Base-by-base conservation (phyloP, 2,113 vertebrate species). In the Zootoca vivipara region DNA sequence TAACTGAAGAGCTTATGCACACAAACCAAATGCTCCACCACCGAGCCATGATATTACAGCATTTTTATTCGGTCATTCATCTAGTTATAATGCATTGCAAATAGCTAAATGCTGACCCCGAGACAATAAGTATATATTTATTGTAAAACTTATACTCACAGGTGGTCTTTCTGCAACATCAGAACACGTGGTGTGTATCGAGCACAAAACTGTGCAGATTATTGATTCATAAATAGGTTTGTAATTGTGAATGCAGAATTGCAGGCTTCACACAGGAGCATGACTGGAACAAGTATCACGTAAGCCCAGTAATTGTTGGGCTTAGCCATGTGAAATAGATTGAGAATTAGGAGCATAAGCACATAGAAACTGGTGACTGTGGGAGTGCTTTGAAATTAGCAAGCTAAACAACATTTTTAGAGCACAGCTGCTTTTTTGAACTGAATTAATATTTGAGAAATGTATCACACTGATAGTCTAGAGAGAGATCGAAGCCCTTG, bases 381-480 rank as follows among this genome's bases (percentile, higher is more conserved):
- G 73, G 73, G 73, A 40, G 35, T 26, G 7, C 73, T 26, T 22
- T 75, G 73, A 40, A 33, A 73, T 33, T 73, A 73, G 70, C n/a
- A 73, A 40, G 33, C 73, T 40, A 87, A 91, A 81, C 79, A 18
- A 70, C 7, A 72, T 52, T 56, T 70, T 90, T 87, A 83, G 86
- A 92, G 80, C 87, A 89, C 16, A 77, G 83, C 35, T 88, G 3
- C 16, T 58, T 40, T 83, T 93, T 82, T 1, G n/a, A 92, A 85
- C 28, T 1, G 87, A 91, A 91, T 3, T 72, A 42, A 72, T 83
- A 82, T 93, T 92, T 93, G 85, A 83, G 85, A 88, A 90, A 91
- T 79, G 85, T 91, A 70, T 30, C 65, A 38, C 3, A 70, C 4
- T 72, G 58, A 62, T 62, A 62, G 58, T 16, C 58, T 62, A 62